Base-by-base conservation (phyloP, 2,888 invertebrate genomes). In the Archaeoteleia sp. region DNA sequence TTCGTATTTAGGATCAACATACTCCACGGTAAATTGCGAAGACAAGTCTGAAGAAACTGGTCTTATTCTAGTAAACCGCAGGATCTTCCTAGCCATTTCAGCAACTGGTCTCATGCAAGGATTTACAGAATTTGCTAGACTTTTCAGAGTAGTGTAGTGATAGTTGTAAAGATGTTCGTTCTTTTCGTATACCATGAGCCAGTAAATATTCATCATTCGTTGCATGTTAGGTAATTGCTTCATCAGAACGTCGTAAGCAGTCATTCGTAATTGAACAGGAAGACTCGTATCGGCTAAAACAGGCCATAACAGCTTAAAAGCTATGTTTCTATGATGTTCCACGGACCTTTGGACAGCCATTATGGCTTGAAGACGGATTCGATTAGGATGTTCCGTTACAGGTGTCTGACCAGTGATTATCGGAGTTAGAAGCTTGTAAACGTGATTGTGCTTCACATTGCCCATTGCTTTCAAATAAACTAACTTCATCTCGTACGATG, bases 101-200 rank as follows among this genome's bases (percentile, higher is more conserved):
- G 74, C 78, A 45, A 82, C 63, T 1, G 76, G 70, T 15, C 70
- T 57, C 14, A 84, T 78, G 70, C 87, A 87, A 4, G 87, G 86
- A 70, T 86, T 84, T 1, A 82, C 82, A 5, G 86, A 84, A 49
- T 84, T 75, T 0, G 85, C 81, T 17, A 88, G 72, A 7, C 85
- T 82, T 34, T 84, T 78, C 14, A 88, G 70, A 0, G 85, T 86
- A 0, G 86, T 86, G 67, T 87, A 84, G 74, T 86, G 86, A 71
- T 85, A 87, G 66, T 86, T 85, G 71, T 87, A 87, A 2, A 88
- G 73, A 70, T 87, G 86, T 23, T 84, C 77, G 67, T 86, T 81
- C 1, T 74, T 78, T 68, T 88, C 87, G n/a, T 80, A 67, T 29
- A 82, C 72, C 86, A 88, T 87, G 45, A 84, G 76, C 85, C 86